phyloP scores from a whole-genome alignment of 2,797 vertebrate species.

The Furcifer pardalis region DNA sequence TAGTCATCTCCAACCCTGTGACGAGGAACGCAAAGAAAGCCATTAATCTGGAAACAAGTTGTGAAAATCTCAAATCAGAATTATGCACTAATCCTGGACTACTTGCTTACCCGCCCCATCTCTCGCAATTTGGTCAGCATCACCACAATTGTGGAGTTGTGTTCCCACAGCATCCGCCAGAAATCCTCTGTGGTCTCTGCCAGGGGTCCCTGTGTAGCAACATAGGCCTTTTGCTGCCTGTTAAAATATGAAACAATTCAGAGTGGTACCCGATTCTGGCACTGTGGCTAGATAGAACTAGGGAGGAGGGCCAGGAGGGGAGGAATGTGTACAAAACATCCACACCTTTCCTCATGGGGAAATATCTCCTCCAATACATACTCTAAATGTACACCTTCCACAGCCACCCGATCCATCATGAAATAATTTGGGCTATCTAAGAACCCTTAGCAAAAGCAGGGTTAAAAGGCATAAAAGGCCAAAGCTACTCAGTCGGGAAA shows the following conservation, averaged over 20 bases:
- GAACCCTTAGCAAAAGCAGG: neutral
- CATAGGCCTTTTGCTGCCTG: conserved; percentile 97
- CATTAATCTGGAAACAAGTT: neutral
- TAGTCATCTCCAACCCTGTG: neutral
- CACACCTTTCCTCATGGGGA: neutral
- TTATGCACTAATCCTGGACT: neutral
- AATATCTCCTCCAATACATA: neutral
- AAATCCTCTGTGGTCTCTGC: conserved; percentile 96
- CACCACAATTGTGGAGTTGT: conserved; percentile 97
- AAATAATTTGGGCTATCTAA: neutral
- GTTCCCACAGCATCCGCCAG: conserved; percentile 99
- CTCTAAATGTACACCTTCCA: too few species aligned
- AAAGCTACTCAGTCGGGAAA: neutral
- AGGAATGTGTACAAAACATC: neutral
- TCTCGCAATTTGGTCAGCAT: conserved; percentile 97
- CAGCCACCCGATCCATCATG: neutral
- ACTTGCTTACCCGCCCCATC: conserved; percentile 89
- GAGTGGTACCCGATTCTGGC: neutral
- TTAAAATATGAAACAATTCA: conserved; percentile 41
- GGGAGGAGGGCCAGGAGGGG: too few species aligned
- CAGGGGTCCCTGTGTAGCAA: conserved; percentile 94
- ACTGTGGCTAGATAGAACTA: neutral
- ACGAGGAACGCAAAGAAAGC: neutral
- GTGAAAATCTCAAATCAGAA: neutral
- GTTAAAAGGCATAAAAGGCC: neutral